A percentile compares a stretch with the other conserved stretches of the same genome.
Evolutionary conservation across 2,888 invertebrate species (phyloP).

Genomic region (Heteromyza rotundicornis): DNA sequence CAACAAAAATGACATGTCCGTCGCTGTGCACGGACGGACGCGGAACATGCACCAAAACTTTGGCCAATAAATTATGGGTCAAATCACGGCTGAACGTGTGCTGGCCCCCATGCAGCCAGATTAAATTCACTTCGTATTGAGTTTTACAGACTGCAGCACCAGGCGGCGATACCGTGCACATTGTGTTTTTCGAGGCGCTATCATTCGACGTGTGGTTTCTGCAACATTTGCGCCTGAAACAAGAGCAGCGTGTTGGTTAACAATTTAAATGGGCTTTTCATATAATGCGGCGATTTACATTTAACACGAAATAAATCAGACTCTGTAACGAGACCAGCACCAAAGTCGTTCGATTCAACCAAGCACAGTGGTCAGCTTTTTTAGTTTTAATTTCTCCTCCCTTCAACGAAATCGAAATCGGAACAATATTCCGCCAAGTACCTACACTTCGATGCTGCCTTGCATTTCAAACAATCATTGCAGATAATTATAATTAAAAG

Average conservation of each 20-base stretch:
- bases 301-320: conserved; percentile 52
- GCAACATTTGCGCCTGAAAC: conserved; percentile 1
- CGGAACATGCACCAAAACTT: conserved; percentile 19
- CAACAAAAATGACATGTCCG: neutral
- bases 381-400: too few relatives aligned
- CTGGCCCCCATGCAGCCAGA: conserved; percentile 10
- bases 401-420: too few relatives aligned
- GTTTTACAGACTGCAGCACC: conserved; percentile 4
- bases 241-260: conserved; percentile 17
- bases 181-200: neutral
- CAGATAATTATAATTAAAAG: too few relatives aligned
- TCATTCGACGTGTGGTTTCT: neutral
- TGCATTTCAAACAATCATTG: too few relatives aligned
- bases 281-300: conserved; percentile 47
- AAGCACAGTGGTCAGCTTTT: too few relatives aligned
- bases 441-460: too few relatives aligned
- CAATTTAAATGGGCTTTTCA: conserved; percentile 41
- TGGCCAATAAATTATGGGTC: conserved; percentile 22
- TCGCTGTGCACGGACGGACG: neutral
- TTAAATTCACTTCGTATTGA: conserved; percentile 15
- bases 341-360: too few relatives aligned
- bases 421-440: too few relatives aligned
- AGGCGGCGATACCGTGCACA: neutral
- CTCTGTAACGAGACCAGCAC: conserved; percentile 33
- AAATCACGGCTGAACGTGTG: conserved; percentile 16